phyloP scores from a whole-genome alignment of 2,888 invertebrate species.

The Neelides folsomi region DNA sequence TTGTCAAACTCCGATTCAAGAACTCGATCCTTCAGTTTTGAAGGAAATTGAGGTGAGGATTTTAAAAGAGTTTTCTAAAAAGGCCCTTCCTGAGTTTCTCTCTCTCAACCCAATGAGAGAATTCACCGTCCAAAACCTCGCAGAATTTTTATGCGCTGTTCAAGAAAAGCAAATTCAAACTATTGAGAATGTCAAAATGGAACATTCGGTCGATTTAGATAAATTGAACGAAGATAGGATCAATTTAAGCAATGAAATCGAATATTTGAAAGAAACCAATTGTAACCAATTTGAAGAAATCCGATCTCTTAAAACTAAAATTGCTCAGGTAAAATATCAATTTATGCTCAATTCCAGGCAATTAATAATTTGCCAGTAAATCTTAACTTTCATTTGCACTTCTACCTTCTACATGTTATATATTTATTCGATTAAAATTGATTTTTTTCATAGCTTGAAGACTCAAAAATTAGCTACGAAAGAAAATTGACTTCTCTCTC shows the following conservation, averaged over 20 bases:
- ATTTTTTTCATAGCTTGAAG: slow-evolving; percentile 2
- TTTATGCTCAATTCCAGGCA: no score
- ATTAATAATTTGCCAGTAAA: no score
- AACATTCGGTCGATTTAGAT: slow-evolving; percentile 4
- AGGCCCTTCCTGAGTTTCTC: no score
- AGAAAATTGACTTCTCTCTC: slow-evolving; percentile 1
- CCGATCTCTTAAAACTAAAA: slow-evolving; percentile 1
- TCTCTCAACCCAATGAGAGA: no score
- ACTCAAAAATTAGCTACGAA: background rate
- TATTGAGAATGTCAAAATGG: background rate
- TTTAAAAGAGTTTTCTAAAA: no score
- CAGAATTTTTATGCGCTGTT: background rate
- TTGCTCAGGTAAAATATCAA: slow-evolving; percentile 1
- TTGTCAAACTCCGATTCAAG: no score
- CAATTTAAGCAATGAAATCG: background rate
- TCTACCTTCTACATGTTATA: no score
- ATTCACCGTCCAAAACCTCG: background rate
- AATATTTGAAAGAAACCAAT: background rate
- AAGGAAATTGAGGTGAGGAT: no score
- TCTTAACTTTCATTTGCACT: no score
- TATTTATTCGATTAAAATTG: no score
- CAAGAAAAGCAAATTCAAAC: background rate
- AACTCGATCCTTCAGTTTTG: no score
- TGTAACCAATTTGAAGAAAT: slow-evolving; percentile 1
- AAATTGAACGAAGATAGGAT: background rate